phyloP scores from a whole-genome alignment of 2,797 vertebrate species.

The Sibirionetta formosa region DNA sequence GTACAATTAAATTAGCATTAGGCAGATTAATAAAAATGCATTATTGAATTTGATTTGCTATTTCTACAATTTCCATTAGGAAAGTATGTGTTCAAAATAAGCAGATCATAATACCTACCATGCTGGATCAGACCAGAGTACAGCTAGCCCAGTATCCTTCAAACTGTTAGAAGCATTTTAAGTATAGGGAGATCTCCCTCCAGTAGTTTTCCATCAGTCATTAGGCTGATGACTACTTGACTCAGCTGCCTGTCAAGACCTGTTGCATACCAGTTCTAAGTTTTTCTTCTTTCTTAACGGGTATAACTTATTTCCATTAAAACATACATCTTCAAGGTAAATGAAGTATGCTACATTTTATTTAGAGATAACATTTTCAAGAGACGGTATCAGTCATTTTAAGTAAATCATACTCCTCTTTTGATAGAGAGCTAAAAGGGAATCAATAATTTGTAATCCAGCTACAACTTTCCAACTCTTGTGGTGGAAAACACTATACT shows the following conservation, averaged over 20 bases:
- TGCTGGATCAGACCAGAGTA: not conserved
- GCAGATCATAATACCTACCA: not conserved
- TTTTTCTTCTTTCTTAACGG: not conserved
- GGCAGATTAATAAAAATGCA: too few relatives aligned
- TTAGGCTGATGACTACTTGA: not conserved
- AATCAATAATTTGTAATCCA: not conserved
- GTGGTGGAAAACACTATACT: not conserved
- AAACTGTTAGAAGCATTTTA: not conserved
- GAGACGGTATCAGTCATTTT: not conserved
- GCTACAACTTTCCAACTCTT: not conserved
- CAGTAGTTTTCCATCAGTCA: not conserved
- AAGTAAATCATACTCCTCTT: not conserved
- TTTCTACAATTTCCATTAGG: not conserved
- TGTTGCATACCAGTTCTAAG: not conserved
- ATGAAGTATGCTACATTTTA: not conserved
- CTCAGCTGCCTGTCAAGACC: not conserved
- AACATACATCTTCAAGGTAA: not conserved
- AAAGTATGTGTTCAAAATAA: not conserved
- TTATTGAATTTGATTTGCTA: not conserved
- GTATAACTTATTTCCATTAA: not conserved
- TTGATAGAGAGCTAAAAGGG: not conserved
- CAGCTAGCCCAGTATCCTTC: not conserved
- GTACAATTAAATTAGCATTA: not conserved
- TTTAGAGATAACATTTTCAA: not conserved
- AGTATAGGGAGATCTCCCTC: not conserved